Conservation (phyloP, 2,797 vertebrate species). For the Macropodus opercularis region DNA sequence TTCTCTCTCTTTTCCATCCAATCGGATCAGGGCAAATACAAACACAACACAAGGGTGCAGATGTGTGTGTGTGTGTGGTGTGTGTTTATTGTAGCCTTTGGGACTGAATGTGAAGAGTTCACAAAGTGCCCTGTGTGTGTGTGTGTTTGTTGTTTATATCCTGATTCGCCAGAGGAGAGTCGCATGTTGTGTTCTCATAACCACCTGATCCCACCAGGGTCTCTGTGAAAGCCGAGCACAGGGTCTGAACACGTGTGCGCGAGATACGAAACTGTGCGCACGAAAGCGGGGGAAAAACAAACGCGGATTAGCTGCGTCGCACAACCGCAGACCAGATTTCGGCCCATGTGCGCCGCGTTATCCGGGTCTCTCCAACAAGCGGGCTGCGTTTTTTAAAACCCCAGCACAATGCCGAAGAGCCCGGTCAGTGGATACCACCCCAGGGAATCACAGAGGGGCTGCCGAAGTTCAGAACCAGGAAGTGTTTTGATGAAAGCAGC, state of each 20-base stretch:
- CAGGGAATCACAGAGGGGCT: constrained; percentile 49
- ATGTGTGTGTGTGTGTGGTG: constrained; percentile 34
- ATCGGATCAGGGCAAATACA: constrained; percentile 59
- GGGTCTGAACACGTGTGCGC: constrained; percentile 39
- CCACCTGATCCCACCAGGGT: constrained; percentile 68
- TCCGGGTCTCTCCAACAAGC: constrained; percentile 30
- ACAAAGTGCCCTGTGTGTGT: constrained; percentile 43
- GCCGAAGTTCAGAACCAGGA: constrained; percentile 69
- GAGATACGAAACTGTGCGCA: constrained; percentile 31
- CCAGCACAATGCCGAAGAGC: constrained; percentile 35
- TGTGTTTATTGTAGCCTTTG: constrained; percentile 44
- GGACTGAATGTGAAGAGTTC: constrained; percentile 28
- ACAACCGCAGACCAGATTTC: constrained; percentile 29
- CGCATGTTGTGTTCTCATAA: constrained; percentile 54
- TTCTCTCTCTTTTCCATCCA: constrained; percentile 20
- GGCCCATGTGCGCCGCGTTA: constrained; percentile 54
- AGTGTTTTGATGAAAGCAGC: constrained; percentile 68
- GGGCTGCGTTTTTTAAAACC: constrained; percentile 34
- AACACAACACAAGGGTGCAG: constrained; percentile 54
- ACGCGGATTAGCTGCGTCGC: constrained; percentile 67
- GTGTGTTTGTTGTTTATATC: constrained; percentile 32
- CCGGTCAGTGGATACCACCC: constrained; percentile 60
- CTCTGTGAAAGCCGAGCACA: constrained; percentile 29
- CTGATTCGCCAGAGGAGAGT: constrained; percentile 40
- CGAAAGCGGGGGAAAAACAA: constrained; percentile 38